Percentiles rank a stretch among this genome's conserved stretches.
phyloP scores from a whole-genome alignment of 2,797 vertebrate genomes.

The Petrocephalus sullivani region DNA sequence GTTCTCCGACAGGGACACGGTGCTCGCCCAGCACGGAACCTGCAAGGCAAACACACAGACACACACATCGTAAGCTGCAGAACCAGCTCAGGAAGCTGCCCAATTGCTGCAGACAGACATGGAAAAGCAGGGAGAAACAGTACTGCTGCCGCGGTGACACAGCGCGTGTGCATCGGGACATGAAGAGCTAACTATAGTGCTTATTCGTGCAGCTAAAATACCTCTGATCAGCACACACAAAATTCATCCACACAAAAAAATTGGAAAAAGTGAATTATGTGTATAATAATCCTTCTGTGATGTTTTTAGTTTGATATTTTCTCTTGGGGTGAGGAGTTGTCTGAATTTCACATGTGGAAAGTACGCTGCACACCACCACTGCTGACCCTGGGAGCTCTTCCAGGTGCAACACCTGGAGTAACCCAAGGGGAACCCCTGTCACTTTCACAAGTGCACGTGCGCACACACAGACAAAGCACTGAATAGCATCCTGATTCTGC shows the following conservation, averaged over 20 bases:
- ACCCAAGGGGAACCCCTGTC: neutral
- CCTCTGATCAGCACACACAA: neutral
- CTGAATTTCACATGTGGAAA: neutral
- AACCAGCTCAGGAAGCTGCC: neutral
- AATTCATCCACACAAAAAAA: neutral
- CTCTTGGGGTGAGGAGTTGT: neutral
- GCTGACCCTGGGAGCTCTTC: neutral
- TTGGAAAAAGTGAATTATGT: neutral
- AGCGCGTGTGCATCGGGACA: neutral
- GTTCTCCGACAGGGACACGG: conserved; percentile 86
- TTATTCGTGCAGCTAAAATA: neutral
- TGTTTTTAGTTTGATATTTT: neutral
- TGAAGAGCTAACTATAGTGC: neutral
- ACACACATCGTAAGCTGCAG: neutral
- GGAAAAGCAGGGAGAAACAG: neutral
- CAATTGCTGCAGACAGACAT: neutral
- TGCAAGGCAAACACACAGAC: conserved; percentile 40
- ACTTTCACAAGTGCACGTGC: neutral
- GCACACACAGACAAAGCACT: neutral
- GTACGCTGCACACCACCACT: neutral
- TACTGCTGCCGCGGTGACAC: neutral
- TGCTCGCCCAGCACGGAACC: conserved; percentile 67
- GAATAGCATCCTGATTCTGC: neutral
- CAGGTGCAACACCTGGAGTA: neutral
- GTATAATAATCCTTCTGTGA: neutral